These are phyloP conservation scores for Odontesthes bonariensis DNA, from an alignment of 2,113 vertebrate genomes.

Conservation along the genomic window DNA sequence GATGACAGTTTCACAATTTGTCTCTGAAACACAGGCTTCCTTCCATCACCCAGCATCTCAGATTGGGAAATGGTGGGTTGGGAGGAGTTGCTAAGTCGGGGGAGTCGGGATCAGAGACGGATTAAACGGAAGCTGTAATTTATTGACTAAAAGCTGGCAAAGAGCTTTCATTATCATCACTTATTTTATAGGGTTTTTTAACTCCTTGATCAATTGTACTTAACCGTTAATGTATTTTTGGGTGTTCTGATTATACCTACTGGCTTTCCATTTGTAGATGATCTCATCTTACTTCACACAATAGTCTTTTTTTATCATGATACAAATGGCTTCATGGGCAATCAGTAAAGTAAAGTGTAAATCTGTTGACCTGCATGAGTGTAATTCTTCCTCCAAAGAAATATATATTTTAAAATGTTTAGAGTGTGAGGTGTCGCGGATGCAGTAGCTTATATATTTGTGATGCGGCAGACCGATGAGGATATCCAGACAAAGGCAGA, in stretches of 20 bases:
- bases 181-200: conserved; percentile 24
- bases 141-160: conserved; percentile 63
- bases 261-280: too few relatives aligned
- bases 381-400: conserved; percentile 2
- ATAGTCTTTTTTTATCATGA: too few relatives aligned
- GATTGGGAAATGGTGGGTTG: conserved; percentile 41
- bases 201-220: not conserved
- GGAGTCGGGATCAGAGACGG: conserved; percentile 52
- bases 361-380: too few relatives aligned
- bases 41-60: conserved; percentile 61
- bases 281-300: too few relatives aligned
- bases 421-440: conserved; percentile 13
- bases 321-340: too few relatives aligned
- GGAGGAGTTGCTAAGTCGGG: conserved; percentile 2
- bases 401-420: conserved; percentile 29
- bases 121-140: conserved; percentile 74
- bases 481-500: conserved; percentile 36
- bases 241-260: too few relatives aligned
- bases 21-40: conserved; percentile 68
- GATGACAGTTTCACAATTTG: conserved; percentile 68
- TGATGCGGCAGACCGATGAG: conserved; percentile 19
- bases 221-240: too few relatives aligned
- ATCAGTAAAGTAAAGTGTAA: too few relatives aligned
- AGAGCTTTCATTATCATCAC: conserved; percentile 45
- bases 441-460: conserved; percentile 23